Percentiles rank a stretch among this genome's conserved stretches.
Conservation (phyloP, 2,888 invertebrate genomes). For the Erebia palarica region DNA sequence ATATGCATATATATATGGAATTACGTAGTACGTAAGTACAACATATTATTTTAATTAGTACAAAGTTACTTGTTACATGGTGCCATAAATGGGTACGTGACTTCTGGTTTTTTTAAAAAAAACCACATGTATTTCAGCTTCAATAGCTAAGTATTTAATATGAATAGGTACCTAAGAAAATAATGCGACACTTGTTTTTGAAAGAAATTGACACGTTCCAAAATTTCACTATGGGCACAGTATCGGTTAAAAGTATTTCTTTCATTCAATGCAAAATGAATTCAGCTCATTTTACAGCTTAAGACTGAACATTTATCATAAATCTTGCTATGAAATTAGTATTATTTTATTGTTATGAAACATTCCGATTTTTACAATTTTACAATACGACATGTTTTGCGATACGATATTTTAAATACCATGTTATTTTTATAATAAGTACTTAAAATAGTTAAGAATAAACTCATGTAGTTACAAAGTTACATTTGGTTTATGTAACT, state of each 20-base stretch:
- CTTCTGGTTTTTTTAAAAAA: background rate
- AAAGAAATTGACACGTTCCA: background rate
- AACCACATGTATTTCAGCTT: background rate
- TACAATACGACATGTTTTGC: background rate
- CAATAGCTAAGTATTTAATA: background rate
- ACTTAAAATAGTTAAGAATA: background rate
- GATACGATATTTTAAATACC: background rate
- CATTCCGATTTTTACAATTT: slow-evolving; percentile 11
- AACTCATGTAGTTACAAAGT: background rate
- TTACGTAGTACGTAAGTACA: no score
- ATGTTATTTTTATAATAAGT: background rate
- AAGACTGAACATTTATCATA: slow-evolving; percentile 3
- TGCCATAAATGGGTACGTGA: background rate
- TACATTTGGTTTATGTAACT: background rate
- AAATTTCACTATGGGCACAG: background rate
- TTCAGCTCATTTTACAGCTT: background rate
- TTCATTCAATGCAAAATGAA: background rate
- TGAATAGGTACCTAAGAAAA: background rate
- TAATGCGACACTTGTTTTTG: no score
- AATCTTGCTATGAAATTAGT: slow-evolving; percentile 3
- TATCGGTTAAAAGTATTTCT: no score
- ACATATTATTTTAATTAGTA: background rate
- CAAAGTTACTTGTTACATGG: slow-evolving; percentile 10
- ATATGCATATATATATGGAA: no score
- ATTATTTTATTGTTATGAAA: background rate